Conservation (phyloP, 2,888 invertebrate genomes). For the Strigamia transsilvanica region DNA sequence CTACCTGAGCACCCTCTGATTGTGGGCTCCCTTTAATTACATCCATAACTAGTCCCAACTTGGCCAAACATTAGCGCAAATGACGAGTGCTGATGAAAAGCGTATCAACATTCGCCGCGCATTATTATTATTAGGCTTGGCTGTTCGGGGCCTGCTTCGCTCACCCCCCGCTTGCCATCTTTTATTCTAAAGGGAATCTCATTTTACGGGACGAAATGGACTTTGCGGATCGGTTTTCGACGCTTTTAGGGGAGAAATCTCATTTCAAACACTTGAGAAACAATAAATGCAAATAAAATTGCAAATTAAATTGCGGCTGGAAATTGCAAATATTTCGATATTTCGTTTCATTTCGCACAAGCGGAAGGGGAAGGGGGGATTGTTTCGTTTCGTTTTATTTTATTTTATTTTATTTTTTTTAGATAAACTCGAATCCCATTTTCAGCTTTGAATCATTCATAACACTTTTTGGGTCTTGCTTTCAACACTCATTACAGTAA, state of each 20-base stretch:
- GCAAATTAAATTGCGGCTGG: background rate
- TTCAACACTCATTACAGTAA: slow-evolving; percentile 35
- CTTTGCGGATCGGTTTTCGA: background rate
- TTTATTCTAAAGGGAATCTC: slow-evolving; percentile 16
- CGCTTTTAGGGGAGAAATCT: background rate
- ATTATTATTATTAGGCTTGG: background rate
- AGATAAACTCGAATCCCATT: background rate
- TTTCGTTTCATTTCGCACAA: background rate
- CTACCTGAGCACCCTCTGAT: slow-evolving; percentile 40
- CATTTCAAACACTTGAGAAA: background rate
- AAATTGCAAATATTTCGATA: too few relatives aligned
- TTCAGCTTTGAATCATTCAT: slow-evolving; percentile 37
- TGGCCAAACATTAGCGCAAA: slow-evolving; percentile 40
- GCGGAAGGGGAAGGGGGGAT: too few relatives aligned
- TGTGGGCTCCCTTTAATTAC: slow-evolving; percentile 16
- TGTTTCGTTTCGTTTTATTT: background rate
- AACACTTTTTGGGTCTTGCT: slow-evolving; percentile 32
- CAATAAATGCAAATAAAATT: background rate
- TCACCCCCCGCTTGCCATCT: too few relatives aligned
- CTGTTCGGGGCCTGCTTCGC: too few relatives aligned
- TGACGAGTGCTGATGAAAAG: background rate
- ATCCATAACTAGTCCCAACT: slow-evolving; percentile 41
- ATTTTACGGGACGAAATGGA: background rate
- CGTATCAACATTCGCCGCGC: background rate
- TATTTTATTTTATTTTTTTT: background rate